Evolutionary conservation across 1,140 invertebrate species (phyloP).

Genomic region (Lordiphosa clarofinis): DNA sequence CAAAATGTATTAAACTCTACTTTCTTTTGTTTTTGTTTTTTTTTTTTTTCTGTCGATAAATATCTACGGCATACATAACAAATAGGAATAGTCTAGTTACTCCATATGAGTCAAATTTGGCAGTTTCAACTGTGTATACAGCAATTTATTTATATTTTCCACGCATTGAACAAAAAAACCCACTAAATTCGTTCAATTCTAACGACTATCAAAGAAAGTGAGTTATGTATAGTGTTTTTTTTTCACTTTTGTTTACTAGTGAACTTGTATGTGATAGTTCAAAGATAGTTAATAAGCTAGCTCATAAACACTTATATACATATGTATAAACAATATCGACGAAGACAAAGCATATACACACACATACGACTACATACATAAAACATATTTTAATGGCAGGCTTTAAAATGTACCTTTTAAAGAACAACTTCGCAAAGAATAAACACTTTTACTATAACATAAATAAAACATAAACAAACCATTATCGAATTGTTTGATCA

Average conservation of each 20-base stretch:
- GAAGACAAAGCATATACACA: slow-evolving; percentile 4
- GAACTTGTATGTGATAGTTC: slow-evolving; percentile 79
- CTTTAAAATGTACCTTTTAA: slow-evolving; percentile 53
- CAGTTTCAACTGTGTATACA: too few species aligned
- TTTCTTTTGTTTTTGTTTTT: too few species aligned
- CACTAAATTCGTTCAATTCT: slow-evolving; percentile 21
- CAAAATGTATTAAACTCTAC: too few species aligned
- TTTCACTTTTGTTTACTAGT: slow-evolving; percentile 46
- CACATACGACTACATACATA: slow-evolving; percentile 6
- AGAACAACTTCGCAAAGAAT: slow-evolving; percentile 26
- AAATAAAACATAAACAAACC: slow-evolving; percentile 1
- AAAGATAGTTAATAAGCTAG: slow-evolving; percentile 71
- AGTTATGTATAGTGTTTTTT: slow-evolving; percentile 4
- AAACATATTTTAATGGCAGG: slow-evolving; percentile 27
- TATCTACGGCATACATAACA: too few species aligned
- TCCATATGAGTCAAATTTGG: too few species aligned
- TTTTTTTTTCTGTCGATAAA: too few species aligned
- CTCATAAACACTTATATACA: slow-evolving; percentile 16
- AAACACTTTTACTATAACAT: too few species aligned
- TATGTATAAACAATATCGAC: slow-evolving; percentile 13
- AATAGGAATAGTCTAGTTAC: too few species aligned
- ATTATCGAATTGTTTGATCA: not conserved
- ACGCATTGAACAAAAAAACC: not conserved
- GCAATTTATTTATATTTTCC: too few species aligned
- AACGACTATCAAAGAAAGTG: not conserved